Evolutionary conservation across 1,140 invertebrate genomes (phyloP).

Genomic region (Solenopsis fugax): DNA sequence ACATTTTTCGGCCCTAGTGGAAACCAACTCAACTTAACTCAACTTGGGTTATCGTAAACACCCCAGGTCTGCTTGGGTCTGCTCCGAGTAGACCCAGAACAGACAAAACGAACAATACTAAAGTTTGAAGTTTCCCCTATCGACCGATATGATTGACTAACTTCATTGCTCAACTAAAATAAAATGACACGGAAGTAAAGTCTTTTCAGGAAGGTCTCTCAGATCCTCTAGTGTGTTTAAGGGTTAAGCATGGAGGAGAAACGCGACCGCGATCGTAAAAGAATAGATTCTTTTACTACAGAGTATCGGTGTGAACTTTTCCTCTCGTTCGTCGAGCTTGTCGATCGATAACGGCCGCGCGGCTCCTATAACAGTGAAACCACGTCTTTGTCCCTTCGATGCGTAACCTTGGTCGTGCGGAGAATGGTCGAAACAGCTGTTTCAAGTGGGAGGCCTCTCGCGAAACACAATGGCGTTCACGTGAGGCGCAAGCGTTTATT

Average conservation of each 20-base stretch:
- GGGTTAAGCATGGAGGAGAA: background rate
- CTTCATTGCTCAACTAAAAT: too few species aligned
- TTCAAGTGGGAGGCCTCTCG: conserved; percentile 66
- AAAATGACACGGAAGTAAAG: too few species aligned
- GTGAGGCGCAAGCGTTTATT: conserved; percentile 77
- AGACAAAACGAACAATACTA: too few species aligned
- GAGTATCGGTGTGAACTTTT: background rate
- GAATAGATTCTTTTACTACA: background rate
- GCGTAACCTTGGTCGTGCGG: conserved; percentile 72
- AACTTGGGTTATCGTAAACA: too few species aligned
- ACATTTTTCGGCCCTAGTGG: too few species aligned
- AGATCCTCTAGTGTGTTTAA: too few species aligned
- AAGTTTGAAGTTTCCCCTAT: too few species aligned
- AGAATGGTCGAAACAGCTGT: conserved; percentile 77
- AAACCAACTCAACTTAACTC: too few species aligned
- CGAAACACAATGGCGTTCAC: conserved; percentile 76
- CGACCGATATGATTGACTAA: too few species aligned
- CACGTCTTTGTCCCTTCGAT: conserved; percentile 61
- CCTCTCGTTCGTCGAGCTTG: background rate
- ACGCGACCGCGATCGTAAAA: background rate
- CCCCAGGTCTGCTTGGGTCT: too few species aligned
- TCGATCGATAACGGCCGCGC: conserved; percentile 32
- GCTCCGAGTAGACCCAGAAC: too few species aligned
- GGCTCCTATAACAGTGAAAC: conserved; percentile 28
- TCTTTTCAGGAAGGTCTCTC: too few species aligned